Base-by-base conservation (phyloP, 2,113 vertebrate species). In the Mesoclemmys tuberculata region DNA sequence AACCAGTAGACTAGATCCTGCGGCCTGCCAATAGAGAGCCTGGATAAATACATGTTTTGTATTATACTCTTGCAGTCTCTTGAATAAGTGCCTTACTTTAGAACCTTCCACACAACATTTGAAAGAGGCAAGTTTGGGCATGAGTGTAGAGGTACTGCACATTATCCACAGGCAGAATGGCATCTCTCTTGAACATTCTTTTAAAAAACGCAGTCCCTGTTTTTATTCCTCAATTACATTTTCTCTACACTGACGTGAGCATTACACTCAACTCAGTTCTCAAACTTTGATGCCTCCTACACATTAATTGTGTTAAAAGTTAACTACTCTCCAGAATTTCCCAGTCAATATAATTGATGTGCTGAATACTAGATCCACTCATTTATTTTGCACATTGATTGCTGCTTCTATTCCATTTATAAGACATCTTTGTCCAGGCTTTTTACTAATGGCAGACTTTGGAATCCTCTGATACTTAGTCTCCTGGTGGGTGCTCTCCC, bases 301-400 rank as follows among this genome's bases (percentile, higher is more conserved):
- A 88, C 80, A 68, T 58, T 41, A 87, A 75, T 41, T 58, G 83
- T 87, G 64, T 88, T 95, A 90, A 82, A 78, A 16, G 58, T 46
- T 55, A 8, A 18, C 38, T 87, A 77, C 56, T 84, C 89, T 82
- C 77, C 94, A 96, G 24, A 55, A 75, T 93, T 95, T 96, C 95
- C 94, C 54, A 19, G 94, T 93, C 94, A 95, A 95, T 95, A 41
- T 74, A 88, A 94, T 88, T 95, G 93, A 95, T 94, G 94, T 1
- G 75, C n/a, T n/a, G n/a, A n/a, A n/a, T n/a, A n/a, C n/a, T n/a
- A n/a, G n/a, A n/a, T n/a, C n/a, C n/a, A n/a, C n/a, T n/a, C n/a
- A n/a, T n/a, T n/a, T n/a, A n/a, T n/a, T n/a, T n/a, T n/a, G n/a
- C 38, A 26, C 26, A 27, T 27, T 41, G 41, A 75, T 24, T 74